These are phyloP conservation scores for Caenorhabditis sinica DNA, from an alignment of 2,888 invertebrate species.

Conservation along the genomic window DNA sequence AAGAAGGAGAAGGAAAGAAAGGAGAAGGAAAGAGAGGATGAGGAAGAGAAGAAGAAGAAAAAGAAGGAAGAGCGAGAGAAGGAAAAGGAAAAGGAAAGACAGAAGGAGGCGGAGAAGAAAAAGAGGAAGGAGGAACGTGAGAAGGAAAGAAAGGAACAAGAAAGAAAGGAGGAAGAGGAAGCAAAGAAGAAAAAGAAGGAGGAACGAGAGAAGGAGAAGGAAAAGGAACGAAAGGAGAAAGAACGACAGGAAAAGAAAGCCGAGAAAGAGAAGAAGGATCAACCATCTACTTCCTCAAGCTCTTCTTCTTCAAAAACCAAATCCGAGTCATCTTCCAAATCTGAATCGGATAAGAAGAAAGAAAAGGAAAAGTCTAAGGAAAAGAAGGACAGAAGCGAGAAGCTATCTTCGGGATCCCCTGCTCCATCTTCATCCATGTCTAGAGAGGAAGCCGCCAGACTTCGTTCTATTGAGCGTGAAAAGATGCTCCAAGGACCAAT, in stretches of 20 bases:
- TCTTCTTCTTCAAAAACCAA: constrained; percentile 9
- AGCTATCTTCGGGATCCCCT: neutral
- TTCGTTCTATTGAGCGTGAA: neutral
- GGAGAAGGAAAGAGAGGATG: neutral
- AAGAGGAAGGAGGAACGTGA: constrained; percentile 14
- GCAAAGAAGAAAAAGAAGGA: constrained; percentile 16
- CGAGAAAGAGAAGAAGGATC: constrained; percentile 8
- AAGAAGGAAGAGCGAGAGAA: neutral
- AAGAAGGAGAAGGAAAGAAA: neutral
- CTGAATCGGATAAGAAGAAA: neutral
- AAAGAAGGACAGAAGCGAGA: neutral
- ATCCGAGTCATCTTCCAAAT: neutral
- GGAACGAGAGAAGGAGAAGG: constrained; percentile 12
- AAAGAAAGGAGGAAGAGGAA: constrained; percentile 13
- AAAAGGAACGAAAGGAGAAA: too few relatives aligned
- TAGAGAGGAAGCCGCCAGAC: constrained; percentile 12
- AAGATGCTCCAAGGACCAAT: constrained; percentile 4
- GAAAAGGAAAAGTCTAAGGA: constrained; percentile 13
- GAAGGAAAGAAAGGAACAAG: too few relatives aligned
- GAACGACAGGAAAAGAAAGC: neutral
- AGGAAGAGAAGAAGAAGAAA: neutral
- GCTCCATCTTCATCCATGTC: constrained; percentile 2
- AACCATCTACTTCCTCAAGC: neutral
- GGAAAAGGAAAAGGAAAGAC: neutral
- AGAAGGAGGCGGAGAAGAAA: neutral